phyloP scores from a whole-genome alignment of 2,888 invertebrate genomes.

The Dasypolia templi region DNA sequence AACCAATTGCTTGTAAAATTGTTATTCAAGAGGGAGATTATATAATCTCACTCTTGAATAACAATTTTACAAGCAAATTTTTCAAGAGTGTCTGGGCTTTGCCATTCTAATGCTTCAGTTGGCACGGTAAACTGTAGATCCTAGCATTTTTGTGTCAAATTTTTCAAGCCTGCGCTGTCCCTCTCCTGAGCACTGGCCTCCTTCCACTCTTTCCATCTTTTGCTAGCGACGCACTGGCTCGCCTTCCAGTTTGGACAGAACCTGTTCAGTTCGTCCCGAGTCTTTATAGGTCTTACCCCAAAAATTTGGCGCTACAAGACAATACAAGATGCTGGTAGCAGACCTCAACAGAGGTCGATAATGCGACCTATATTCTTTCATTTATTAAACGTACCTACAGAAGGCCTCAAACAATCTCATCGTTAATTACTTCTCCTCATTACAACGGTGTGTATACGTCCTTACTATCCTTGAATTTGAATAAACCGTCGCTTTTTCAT shows the following conservation, averaged over 20 bases:
- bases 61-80: too few species aligned
- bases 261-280: too few species aligned
- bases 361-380: neutral
- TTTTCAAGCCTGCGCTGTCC: too few species aligned
- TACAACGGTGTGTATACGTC: slow-evolving; percentile 59
- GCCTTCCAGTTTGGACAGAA: too few species aligned
- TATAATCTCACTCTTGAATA: too few species aligned
- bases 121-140: neutral
- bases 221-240: too few species aligned
- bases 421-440: slow-evolving; percentile 53
- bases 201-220: too few species aligned
- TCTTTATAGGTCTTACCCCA: too few species aligned
- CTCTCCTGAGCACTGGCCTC: too few species aligned
- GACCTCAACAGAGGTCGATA: neutral
- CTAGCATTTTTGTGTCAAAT: neutral
- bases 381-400: neutral
- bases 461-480: slow-evolving; percentile 74
- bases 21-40: too few species aligned
- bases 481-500: slow-evolving; percentile 81
- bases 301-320: neutral
- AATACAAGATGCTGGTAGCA: neutral
- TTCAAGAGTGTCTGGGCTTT: too few species aligned
- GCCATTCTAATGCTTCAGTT: neutral
- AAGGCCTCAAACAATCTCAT: slow-evolving; percentile 31
- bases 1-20: too few species aligned